Conservation (phyloP, 2,888 invertebrate species). For the Hydrotaea cyrtoneurina region DNA sequence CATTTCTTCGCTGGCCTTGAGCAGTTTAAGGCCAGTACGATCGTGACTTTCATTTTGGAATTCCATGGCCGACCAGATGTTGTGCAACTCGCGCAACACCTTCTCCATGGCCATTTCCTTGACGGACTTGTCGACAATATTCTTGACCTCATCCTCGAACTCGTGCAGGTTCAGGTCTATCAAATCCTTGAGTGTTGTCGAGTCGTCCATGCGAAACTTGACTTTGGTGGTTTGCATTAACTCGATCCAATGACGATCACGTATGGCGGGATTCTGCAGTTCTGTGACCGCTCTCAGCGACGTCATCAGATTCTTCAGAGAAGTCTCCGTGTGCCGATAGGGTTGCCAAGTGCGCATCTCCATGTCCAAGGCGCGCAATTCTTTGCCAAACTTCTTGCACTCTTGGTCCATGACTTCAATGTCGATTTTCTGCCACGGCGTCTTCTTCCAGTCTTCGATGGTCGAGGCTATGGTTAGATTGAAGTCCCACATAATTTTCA, state of each 20-base stretch:
- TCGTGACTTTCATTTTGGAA: constrained; percentile 90
- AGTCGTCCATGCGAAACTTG: constrained; percentile 77
- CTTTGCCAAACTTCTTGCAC: constrained; percentile 94
- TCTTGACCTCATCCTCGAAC: constrained; percentile 96
- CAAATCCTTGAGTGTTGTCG: constrained; percentile 93
- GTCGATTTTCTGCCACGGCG: constrained; percentile 96
- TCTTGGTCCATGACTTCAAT: constrained; percentile 97
- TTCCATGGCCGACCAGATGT: constrained; percentile 91
- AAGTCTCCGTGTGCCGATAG: constrained; percentile 89
- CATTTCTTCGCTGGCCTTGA: constrained; percentile 92
- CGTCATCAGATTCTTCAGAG: constrained; percentile 95
- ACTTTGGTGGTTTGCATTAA: constrained; percentile 96
- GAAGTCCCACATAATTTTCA: constrained; percentile 95
- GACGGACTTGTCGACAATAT: constrained; percentile 96
- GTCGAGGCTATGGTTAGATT: constrained; percentile 89
- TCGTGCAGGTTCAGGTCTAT: constrained; percentile 93
- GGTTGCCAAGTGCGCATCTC: constrained; percentile 90
- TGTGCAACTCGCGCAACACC: constrained; percentile 90
- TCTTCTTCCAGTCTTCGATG: constrained; percentile 95
- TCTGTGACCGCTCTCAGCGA: constrained; percentile 95
- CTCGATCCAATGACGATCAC: constrained; percentile 96
- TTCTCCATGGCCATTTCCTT: constrained; percentile 99
- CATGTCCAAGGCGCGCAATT: constrained; percentile 89
- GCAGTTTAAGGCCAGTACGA: constrained; percentile 88
- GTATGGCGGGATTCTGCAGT: constrained; percentile 95